A percentile compares a stretch with the other conserved stretches of the same genome.
These are phyloP conservation scores for Rynchops niger DNA, from an alignment of 2,113 vertebrate genomes.

Conservation along the genomic window DNA sequence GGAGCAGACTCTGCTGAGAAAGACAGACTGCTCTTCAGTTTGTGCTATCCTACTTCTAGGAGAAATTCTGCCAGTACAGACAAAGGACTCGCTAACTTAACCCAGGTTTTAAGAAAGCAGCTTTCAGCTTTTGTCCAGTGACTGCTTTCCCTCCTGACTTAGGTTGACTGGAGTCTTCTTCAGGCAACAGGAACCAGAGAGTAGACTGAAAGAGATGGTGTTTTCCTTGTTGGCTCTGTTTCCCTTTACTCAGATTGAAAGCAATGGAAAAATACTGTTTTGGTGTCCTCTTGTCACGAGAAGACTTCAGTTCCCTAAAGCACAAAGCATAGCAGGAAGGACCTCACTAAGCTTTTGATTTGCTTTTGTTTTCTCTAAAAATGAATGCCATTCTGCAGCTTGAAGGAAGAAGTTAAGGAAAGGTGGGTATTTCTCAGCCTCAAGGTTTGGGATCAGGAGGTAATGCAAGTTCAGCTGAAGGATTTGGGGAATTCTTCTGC, in stretches of 20 bases:
- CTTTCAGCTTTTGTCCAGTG: not conserved
- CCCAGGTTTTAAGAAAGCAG: not conserved
- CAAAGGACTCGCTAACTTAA: not conserved
- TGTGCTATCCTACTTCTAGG: not conserved
- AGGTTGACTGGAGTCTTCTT: not conserved
- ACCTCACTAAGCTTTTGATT: not conserved
- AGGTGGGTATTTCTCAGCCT: not conserved
- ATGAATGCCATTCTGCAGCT: not conserved
- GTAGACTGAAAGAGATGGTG: not conserved
- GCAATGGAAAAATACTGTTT: not conserved
- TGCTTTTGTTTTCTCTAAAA: not conserved
- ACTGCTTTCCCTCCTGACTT: not conserved
- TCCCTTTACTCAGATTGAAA: not conserved
- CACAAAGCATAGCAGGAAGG: not conserved
- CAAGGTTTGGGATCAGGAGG: fast-evolving
- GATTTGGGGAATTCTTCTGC: not conserved
- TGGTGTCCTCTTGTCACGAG: not conserved
- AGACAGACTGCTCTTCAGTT: not conserved
- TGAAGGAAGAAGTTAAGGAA: not conserved
- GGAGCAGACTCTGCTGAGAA: not conserved
- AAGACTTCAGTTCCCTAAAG: not conserved
- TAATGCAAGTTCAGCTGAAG: not conserved
- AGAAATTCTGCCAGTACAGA: not conserved
- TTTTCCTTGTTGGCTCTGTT: not conserved
- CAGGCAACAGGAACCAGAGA: not conserved